A percentile compares a stretch with the other conserved stretches of the same genome.
phyloP scores from a whole-genome alignment of 2,113 vertebrate genomes.

The Rallus limicola region DNA sequence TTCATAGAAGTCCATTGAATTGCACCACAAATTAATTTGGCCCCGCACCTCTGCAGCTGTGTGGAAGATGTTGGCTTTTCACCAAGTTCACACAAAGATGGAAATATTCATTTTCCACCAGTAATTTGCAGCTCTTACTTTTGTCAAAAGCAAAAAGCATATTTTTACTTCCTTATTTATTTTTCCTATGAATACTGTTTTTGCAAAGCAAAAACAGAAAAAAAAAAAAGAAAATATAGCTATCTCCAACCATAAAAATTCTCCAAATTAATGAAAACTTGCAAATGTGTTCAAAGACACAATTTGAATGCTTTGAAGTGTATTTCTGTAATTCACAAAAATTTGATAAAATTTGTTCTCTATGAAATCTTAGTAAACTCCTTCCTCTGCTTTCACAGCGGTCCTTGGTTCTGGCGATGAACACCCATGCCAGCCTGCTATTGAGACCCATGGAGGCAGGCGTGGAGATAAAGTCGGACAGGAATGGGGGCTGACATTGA shows the following conservation, averaged over 20 bases:
- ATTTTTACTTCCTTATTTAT: constrained; percentile 62
- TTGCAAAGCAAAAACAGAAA: constrained; percentile 39
- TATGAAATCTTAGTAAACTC: background rate
- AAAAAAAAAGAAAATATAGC: constrained; percentile 45
- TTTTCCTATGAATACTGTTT: constrained; percentile 49
- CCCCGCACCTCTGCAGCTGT: constrained; percentile 69
- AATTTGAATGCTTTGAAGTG: background rate
- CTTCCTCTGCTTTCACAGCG: background rate
- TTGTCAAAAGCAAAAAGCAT: constrained; percentile 51
- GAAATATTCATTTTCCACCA: constrained; percentile 59
- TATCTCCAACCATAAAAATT: constrained; percentile 29
- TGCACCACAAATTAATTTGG: constrained; percentile 46
- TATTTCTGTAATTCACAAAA: constrained; percentile 28
- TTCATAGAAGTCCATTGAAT: constrained; percentile 36
- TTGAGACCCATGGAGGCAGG: background rate
- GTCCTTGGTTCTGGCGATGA: background rate
- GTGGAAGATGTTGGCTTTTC: constrained; percentile 64
- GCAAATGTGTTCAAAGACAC: constrained; percentile 32
- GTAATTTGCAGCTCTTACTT: constrained; percentile 55
- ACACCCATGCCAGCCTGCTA: background rate
- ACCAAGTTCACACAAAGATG: constrained; percentile 66
- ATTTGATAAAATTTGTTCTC: background rate
- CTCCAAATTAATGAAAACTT: constrained; percentile 48
- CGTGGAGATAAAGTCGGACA: background rate
- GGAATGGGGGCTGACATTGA: background rate